phyloP scores from a whole-genome alignment of 2,113 vertebrate species.

The Callipepla squamata region DNA sequence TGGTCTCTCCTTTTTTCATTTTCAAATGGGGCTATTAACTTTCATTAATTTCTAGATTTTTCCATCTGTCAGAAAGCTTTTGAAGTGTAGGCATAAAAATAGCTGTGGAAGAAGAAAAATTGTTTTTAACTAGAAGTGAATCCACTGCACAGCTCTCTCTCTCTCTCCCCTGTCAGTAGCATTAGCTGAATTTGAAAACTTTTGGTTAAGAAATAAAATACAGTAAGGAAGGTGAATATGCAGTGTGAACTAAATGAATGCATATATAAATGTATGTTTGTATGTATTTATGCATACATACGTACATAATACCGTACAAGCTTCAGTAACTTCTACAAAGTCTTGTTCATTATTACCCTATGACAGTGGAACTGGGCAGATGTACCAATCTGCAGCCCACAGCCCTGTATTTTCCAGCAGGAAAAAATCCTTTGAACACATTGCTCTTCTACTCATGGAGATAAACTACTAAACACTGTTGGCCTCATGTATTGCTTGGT shows the following conservation, averaged over 20 bases:
- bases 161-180: not conserved
- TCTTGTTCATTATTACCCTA: not conserved
- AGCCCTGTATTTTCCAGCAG: not conserved
- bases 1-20: slow-evolving; percentile 74
- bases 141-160: not conserved
- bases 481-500: not conserved
- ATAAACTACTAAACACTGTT: not conserved
- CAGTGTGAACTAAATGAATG: not conserved
- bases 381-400: not conserved
- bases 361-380: not conserved
- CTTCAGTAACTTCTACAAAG: not conserved
- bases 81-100: not conserved
- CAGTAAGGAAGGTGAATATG: not conserved
- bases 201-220: not conserved
- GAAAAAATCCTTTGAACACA: not conserved
- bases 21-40: slow-evolving; percentile 69
- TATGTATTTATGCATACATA: not conserved
- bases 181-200: not conserved
- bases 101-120: not conserved
- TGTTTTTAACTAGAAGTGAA: not conserved
- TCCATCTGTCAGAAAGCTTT: slow-evolving; percentile 8
- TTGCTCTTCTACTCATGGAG: not conserved
- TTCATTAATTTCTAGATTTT: slow-evolving; percentile 22
- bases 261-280: not conserved
- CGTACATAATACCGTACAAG: not conserved